Conservation (phyloP, 2,888 invertebrate genomes). For the Cataglyphis albicans region DNA sequence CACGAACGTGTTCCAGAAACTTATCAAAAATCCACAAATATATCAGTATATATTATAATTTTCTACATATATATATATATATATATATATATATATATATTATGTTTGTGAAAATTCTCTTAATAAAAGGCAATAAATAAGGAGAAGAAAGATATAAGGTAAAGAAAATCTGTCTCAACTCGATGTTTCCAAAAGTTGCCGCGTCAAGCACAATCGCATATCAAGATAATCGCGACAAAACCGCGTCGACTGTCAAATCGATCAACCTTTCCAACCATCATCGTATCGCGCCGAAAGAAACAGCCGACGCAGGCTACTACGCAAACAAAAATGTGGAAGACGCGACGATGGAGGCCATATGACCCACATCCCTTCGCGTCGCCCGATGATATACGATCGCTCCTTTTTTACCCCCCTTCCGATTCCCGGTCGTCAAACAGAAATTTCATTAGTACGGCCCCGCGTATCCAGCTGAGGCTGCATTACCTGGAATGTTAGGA, state of each 20-base stretch:
- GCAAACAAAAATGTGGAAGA: conserved; percentile 52
- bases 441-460: conserved; percentile 67
- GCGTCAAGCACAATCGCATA: not conserved
- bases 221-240: conserved; percentile 35
- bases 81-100: not conserved
- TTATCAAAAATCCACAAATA: not conserved
- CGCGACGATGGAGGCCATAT: not conserved
- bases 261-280: conserved; percentile 20
- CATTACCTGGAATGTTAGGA: conserved; percentile 87
- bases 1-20: not conserved
- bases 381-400: conserved; percentile 45
- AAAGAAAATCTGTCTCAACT: not conserved
- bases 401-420: conserved; percentile 29
- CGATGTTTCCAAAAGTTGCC: not conserved
- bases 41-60: not conserved
- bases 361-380: conserved; percentile 40
- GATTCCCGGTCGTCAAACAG: conserved; percentile 53
- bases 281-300: conserved; percentile 38
- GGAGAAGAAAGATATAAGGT: not conserved
- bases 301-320: conserved; percentile 45
- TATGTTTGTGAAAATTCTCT: not conserved
- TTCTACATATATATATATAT: not conserved
- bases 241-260: conserved; percentile 33
- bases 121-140: not conserved
- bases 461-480: conserved; percentile 48